Base-by-base conservation (phyloP, 1,140 invertebrate species). In the Archivesica marissinica region DNA sequence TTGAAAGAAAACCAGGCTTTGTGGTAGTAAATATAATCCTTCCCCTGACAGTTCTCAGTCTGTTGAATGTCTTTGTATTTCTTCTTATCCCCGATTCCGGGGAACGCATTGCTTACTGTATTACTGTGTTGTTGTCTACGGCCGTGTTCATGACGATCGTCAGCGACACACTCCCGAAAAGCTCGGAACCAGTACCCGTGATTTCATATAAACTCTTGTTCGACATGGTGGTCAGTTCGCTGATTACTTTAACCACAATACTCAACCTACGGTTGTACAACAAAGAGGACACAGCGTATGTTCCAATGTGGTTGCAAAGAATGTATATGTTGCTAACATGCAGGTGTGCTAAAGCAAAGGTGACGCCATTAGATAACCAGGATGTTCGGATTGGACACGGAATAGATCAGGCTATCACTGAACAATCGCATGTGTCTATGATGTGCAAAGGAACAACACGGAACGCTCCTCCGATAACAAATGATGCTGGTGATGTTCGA, bases 71-170 rank as follows among this genome's bases (percentile, higher is more conserved):
- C 11, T 90, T 95, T 2, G 95, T 95, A 20, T 95, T 95, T 91
- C 95, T 94, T 87, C 91, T 95, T 52, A 95, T 95, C 9, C 94
- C 95, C 0, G 95, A 95, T 83, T 94, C 94, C 17, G 95, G 95
- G 0, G 95, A 95, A 88, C 95, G 95, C 87, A 94, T 95, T 56
- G 93, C 95, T 7, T 93, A 95, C 28, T 94, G 95, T 33, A 91
- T 95, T 38, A 95, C 95, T 15, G 94, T 95, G 4, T 91, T 95
- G 1, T 90, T 95, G 15, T 94, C 95, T 7, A 95, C 95, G 86
- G 94, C 94, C 64, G 95, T 95, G 23, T 95, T 95, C 89, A 94
- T 95, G 93, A 89, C 95, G 66, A 94, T 95, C 76, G 94, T 95
- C 52, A 94, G 94, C 23, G 95, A 95, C 88, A 95, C 94, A 79